Evolutionary conservation across 1,140 invertebrate genomes (phyloP).

Genomic region (Aricia agestis): DNA sequence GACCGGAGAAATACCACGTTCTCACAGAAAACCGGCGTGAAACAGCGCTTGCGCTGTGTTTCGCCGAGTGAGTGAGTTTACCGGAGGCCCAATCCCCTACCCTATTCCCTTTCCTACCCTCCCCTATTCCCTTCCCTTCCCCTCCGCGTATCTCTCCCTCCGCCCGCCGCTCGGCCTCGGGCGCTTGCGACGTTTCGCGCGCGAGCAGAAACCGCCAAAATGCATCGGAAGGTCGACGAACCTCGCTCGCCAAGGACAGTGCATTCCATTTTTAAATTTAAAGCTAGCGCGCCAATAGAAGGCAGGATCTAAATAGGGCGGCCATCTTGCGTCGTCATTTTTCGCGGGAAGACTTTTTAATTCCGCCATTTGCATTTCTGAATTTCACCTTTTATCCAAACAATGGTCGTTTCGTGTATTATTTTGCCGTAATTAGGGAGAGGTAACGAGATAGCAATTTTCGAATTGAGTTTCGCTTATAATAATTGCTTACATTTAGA

Average conservation of each 20-base stretch:
- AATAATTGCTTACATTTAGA: slow-evolving; percentile 16
- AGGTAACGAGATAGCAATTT: slow-evolving; percentile 39
- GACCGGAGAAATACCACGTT: too few relatives aligned
- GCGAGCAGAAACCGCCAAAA: slow-evolving; percentile 62
- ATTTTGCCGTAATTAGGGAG: slow-evolving; percentile 51
- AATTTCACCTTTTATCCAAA: slow-evolving; percentile 46
- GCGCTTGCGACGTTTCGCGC: slow-evolving; percentile 43
- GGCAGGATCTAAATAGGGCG: slow-evolving; percentile 60
- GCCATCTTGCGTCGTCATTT: slow-evolving; percentile 56
- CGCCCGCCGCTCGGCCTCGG: slow-evolving; percentile 28
- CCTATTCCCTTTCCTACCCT: too few relatives aligned
- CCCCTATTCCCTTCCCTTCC: too few relatives aligned
- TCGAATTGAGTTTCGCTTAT: slow-evolving; percentile 15
- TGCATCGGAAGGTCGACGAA: slow-evolving; percentile 74
- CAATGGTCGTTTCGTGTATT: slow-evolving; percentile 50
- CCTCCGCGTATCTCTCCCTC: too few relatives aligned
- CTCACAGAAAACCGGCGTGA: too few relatives aligned
- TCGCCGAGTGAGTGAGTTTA: too few relatives aligned
- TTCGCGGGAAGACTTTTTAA: slow-evolving; percentile 49
- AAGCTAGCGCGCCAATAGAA: slow-evolving; percentile 63
- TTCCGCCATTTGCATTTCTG: slow-evolving; percentile 51
- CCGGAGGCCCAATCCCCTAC: too few relatives aligned
- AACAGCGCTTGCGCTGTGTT: too few relatives aligned
- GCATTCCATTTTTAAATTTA: slow-evolving; percentile 75
- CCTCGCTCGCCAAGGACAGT: slow-evolving; percentile 68